Percentiles rank a stretch among this genome's conserved stretches.
phyloP scores from a whole-genome alignment of 2,113 vertebrate genomes.

The Lampris incognitus region DNA sequence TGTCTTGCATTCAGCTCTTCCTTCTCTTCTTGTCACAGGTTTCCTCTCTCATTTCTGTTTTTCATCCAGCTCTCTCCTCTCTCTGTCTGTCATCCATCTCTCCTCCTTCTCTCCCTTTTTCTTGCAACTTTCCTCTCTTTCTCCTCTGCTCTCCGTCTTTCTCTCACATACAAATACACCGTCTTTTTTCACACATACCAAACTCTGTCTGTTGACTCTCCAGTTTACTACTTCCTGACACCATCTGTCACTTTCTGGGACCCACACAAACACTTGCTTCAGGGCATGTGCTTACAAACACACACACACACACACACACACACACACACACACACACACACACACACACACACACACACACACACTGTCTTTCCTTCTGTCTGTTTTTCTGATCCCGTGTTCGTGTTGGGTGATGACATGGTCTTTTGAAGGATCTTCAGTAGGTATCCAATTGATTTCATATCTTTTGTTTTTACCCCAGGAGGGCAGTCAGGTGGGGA shows the following conservation, averaged over 20 bases:
- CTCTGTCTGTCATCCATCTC: slow-evolving; percentile 2
- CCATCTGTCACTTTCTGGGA: neutral
- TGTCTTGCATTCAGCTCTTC: too few species aligned
- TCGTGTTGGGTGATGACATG: neutral
- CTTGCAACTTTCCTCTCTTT: neutral
- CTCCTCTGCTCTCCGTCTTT: neutral
- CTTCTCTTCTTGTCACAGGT: too few species aligned
- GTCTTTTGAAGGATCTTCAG: slow-evolving; percentile 1
- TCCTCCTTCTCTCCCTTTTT: slow-evolving; percentile 21
- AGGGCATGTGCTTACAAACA: neutral
- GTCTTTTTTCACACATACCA: too few species aligned
- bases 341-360: slow-evolving; percentile 11
- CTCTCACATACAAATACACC: neutral
- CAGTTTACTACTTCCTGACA: neutral
- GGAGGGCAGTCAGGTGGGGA: neutral
- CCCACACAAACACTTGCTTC: neutral
- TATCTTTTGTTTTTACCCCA: neutral
- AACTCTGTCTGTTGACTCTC: neutral
- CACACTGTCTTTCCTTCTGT: neutral
- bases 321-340: neutral
- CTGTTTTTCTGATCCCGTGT: too few species aligned
- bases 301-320: slow-evolving; percentile 20
- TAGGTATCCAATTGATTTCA: neutral
- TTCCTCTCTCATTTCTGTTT: too few species aligned
- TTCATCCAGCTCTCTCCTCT: slow-evolving; percentile 2